Conservation (phyloP, 2,888 invertebrate genomes). For the Acanthosepion esculentum region DNA sequence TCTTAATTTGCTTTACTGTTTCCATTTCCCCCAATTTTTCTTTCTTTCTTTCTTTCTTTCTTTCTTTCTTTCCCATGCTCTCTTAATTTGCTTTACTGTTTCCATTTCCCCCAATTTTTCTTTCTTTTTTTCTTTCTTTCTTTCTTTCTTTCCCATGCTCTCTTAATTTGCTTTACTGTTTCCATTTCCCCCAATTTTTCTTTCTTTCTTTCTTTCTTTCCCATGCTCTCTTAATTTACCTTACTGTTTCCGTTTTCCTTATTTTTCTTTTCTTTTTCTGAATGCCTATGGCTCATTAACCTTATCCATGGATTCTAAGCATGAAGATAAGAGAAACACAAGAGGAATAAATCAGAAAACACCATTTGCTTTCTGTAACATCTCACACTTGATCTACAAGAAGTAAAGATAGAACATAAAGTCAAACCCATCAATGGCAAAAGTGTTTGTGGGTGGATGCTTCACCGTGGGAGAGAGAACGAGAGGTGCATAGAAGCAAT, state of each 20-base stretch:
- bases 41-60: too few species aligned
- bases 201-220: background rate
- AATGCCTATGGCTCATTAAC: background rate
- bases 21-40: too few species aligned
- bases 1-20: too few species aligned
- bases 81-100: too few species aligned
- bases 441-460: background rate
- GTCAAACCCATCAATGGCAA: background rate
- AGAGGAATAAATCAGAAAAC: background rate
- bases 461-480: background rate
- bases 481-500: background rate
- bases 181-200: too few species aligned
- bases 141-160: too few species aligned
- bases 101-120: too few species aligned
- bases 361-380: background rate
- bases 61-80: too few species aligned
- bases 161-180: too few species aligned
- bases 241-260: background rate
- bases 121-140: too few species aligned
- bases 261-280: background rate
- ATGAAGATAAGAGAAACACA: background rate
- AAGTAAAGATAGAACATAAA: background rate
- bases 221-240: background rate
- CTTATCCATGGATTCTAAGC: conserved; percentile 17
- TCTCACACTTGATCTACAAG: background rate